Conservation (phyloP, 2,797 vertebrate genomes). For the Argya squamiceps region DNA sequence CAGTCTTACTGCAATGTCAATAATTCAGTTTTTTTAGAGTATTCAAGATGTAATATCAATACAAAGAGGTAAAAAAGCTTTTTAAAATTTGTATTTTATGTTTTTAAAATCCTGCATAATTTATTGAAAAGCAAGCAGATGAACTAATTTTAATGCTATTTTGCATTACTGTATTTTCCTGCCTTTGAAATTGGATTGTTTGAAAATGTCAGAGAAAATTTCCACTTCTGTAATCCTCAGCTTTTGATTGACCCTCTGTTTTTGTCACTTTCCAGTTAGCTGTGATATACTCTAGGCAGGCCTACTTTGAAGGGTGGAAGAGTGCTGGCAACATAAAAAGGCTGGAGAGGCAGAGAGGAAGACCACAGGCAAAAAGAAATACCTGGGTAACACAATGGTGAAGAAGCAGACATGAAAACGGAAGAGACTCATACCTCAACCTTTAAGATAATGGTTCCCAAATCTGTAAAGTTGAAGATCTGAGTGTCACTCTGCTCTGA, state of each 20-base stretch:
- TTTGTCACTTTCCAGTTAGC: neutral
- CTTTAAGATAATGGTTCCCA: neutral
- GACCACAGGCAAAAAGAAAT: neutral
- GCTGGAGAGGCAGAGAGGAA: neutral
- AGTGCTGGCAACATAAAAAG: neutral
- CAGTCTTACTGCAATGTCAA: neutral
- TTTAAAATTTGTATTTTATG: neutral
- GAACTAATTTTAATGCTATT: neutral
- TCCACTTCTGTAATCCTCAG: neutral
- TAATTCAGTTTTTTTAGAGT: neutral
- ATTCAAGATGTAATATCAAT: neutral
- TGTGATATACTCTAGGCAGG: neutral
- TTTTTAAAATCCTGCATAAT: neutral
- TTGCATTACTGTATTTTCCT: neutral
- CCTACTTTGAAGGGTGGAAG: fast-evolving
- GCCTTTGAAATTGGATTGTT: neutral
- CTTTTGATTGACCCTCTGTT: neutral
- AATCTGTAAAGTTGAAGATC: neutral
- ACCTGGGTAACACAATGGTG: neutral
- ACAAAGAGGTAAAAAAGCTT: neutral
- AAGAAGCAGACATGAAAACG: neutral
- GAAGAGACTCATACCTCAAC: neutral
- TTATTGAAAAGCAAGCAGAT: neutral
- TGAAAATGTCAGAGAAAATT: neutral
- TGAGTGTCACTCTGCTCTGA: neutral